Evolutionary conservation across 2,888 invertebrate species (phyloP).

Genomic region (Drosophila algonquin): DNA sequence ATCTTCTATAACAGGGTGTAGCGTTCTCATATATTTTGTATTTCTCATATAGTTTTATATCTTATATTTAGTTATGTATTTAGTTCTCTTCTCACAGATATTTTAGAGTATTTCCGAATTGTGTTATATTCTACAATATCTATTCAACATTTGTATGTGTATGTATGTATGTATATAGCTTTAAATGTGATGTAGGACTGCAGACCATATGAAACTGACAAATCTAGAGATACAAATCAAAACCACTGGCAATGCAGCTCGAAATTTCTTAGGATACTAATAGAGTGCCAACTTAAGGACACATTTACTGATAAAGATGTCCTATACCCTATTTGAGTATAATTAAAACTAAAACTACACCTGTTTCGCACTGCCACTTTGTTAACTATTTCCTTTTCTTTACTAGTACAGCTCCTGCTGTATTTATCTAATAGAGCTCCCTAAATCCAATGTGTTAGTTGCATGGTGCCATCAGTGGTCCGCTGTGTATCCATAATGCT

Average conservation of each 20-base stretch:
- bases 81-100: no score
- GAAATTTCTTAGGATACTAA: not conserved
- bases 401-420: no score
- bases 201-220: not conserved
- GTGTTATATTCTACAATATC: not conserved
- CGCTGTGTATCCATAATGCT: conserved; percentile 93
- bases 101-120: not conserved
- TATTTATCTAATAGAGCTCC: no score
- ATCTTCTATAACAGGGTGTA: not conserved
- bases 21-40: not conserved
- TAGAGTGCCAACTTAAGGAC: not conserved
- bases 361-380: not conserved
- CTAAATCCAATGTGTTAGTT: conserved; percentile 94
- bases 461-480: conserved; percentile 91
- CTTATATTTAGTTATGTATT: no score
- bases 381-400: no score
- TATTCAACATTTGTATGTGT: not conserved
- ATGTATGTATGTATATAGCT: not conserved
- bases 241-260: not conserved
- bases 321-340: not conserved
- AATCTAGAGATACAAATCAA: not conserved
- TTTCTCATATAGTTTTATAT: no score
- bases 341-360: not conserved
- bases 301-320: not conserved
- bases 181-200: no score